phyloP scores from a whole-genome alignment of 2,113 vertebrate genomes.

The Aspidoscelis tigris region DNA sequence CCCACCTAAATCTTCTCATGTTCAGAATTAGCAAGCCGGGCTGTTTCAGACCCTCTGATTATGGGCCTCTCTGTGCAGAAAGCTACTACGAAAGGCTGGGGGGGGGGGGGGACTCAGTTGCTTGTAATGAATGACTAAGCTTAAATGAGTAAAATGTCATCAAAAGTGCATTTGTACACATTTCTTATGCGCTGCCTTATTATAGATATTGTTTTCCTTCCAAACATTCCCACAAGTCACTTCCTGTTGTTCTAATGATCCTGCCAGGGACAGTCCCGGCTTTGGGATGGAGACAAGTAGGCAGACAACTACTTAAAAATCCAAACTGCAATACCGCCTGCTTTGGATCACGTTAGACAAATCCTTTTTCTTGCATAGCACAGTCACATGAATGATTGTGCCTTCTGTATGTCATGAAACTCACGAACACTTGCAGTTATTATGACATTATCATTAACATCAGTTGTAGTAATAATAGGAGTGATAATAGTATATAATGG shows the following conservation, averaged over 20 bases:
- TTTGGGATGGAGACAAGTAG: not conserved
- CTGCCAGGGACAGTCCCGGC: not conserved
- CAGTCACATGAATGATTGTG: not conserved
- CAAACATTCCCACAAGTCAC: not conserved
- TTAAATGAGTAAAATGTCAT: not conserved
- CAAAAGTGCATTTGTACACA: not conserved
- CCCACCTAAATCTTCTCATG: too few species aligned
- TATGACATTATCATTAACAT: too few species aligned
- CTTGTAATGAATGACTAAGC: not conserved
- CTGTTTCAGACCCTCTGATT: too few species aligned
- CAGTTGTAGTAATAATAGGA: too few species aligned
- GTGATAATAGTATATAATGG: not conserved
- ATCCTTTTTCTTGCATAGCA: not conserved
- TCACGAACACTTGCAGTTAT: not conserved
- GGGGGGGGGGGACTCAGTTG: not conserved
- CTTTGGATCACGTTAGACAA: not conserved
- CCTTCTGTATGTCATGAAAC: not conserved
- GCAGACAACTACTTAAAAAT: not conserved
- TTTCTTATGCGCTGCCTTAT: not conserved
- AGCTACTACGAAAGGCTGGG: not conserved
- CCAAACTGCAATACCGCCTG: not conserved
- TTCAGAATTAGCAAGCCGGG: too few species aligned
- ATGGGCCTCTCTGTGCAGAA: too few species aligned
- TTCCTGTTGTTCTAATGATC: slow-evolving; percentile 15
- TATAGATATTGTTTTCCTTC: not conserved